Conservation (phyloP, 2,113 vertebrate genomes). For the Aptenodytes forsteri region DNA sequence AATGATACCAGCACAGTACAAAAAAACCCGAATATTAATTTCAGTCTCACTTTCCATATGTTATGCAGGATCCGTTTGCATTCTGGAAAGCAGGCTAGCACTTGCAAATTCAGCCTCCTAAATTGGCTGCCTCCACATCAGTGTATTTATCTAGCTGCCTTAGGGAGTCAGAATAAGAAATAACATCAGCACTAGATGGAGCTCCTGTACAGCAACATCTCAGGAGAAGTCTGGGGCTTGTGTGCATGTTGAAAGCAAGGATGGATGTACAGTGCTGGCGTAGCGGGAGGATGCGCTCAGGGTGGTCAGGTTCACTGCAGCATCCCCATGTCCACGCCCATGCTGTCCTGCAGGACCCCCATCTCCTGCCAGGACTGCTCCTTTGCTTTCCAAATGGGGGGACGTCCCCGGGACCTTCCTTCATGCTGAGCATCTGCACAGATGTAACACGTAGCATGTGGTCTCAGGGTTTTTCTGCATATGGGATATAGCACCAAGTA, state of each 20-base stretch:
- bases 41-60: neutral
- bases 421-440: neutral
- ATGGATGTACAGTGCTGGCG: fast-evolving
- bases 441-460: fast-evolving
- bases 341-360: fast-evolving
- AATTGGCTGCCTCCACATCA: neutral
- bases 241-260: neutral
- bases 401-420: neutral
- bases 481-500: neutral
- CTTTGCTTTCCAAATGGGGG: neutral
- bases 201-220: constrained; percentile 28
- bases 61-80: neutral
- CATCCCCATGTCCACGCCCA: neutral
- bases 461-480: neutral
- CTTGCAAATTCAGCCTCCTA: neutral
- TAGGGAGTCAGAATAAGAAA: neutral
- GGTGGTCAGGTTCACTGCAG: neutral
- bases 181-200: constrained; percentile 33
- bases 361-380: neutral
- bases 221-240: neutral
- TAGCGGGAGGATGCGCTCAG: neutral
- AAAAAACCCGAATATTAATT: neutral
- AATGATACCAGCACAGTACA: neutral
- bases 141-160: neutral
- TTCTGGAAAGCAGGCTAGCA: neutral